Evolutionary conservation across 2,113 vertebrate species (phyloP), one percentile per base, ranked within the genome.

Genomic region (Hyla sarda): DNA sequence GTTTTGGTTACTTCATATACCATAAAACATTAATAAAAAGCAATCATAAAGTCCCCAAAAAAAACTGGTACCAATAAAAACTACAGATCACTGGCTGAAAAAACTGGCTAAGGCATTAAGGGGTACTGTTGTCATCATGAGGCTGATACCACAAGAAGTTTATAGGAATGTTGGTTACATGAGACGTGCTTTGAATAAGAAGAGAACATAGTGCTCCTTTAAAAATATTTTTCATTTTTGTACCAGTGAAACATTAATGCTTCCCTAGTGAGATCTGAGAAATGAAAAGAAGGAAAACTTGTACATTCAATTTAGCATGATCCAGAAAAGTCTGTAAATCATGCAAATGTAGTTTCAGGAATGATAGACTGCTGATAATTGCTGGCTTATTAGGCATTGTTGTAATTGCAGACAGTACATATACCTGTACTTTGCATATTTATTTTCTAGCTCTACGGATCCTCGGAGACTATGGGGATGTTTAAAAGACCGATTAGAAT

Each of bases 391-490:
- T 45, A 65, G 37, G 16, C 76, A 19, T 62, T 81, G 37, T 62
- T 81, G 23, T 28, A 81, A 45, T 60, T 34, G 56, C 23, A 62
- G 75, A 77, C 75, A 45, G 19, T 80, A 60, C 30, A 81, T 60
- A 28, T 58, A 9, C 62, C 50, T 30, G n/a, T 62, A 69, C 45
- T 76, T 67, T 69, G 45, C 58, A 69, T 82, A 50, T 47, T 67
- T 82, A 32, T 82, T 83, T 56, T 77, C 21, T 52, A 83, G 79
- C 48, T 69, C 84, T 62, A 88, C 82, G 37, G 83, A 85, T 82
- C 77, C 85, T 30, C 87, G 71, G 74, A 83, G 62, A 69, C 50
- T 87, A 45, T 90, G 88, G 85, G 82, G 69, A 52, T 87, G 45
- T 58, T 75, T 82, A 60, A 78, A 87, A 60, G 67, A 87, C 19